Conservation (phyloP, 2,113 vertebrate genomes). For the Peromyscus polionotus region DNA sequence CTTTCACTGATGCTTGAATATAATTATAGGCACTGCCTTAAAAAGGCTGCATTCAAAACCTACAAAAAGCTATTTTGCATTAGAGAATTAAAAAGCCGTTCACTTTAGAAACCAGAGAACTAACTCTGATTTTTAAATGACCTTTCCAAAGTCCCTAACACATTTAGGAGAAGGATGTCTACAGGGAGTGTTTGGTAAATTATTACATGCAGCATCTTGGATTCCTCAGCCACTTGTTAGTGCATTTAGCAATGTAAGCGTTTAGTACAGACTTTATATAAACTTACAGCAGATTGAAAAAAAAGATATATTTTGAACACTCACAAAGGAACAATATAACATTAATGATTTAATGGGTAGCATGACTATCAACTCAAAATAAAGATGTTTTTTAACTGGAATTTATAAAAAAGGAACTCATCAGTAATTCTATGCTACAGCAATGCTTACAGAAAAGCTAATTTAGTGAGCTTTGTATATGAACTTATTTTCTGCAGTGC, state of each 20-base stretch:
- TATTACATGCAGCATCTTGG: constrained; percentile 38
- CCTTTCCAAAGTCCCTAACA: constrained; percentile 44
- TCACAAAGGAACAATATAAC: constrained; percentile 61
- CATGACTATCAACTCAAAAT: constrained; percentile 77
- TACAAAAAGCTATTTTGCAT: constrained; percentile 67
- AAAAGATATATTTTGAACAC: constrained; percentile 54
- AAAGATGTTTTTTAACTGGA: constrained; percentile 75
- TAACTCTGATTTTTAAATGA: constrained; percentile 66
- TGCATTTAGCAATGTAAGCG: constrained; percentile 5
- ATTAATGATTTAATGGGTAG: constrained; percentile 77
- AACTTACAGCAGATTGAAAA: constrained; percentile 38
- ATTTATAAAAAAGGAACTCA: constrained; percentile 69
- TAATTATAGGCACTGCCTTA: constrained; percentile 65
- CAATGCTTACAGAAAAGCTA: constrained; percentile 20
- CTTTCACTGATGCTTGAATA: constrained; percentile 59
- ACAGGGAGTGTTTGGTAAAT: constrained; percentile 27
- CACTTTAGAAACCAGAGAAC: constrained; percentile 59
- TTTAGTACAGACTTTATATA: constrained; percentile 61
- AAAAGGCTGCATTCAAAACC: constrained; percentile 63
- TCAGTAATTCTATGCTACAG: neutral
- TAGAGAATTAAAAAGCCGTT: constrained; percentile 71
- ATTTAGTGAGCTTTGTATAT: neutral
- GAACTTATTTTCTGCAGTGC: neutral
- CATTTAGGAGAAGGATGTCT: constrained; percentile 64
- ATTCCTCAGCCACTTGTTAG: constrained; percentile 41